Evolutionary conservation across 2,888 invertebrate genomes (phyloP).

Genomic region (Campaea margaritaria): DNA sequence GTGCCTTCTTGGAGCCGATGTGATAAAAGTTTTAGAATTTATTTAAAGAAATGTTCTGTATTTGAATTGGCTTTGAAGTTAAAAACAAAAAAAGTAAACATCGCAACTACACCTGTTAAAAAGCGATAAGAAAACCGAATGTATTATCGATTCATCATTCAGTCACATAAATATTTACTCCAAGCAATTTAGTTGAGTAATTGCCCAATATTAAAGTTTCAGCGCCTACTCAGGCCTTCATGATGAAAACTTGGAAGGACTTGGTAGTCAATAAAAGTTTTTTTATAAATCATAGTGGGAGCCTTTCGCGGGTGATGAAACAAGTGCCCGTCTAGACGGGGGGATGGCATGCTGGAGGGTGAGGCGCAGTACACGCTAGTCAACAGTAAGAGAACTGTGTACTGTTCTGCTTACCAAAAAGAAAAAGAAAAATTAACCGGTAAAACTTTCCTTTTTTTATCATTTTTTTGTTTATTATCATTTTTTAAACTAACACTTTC

Average conservation of each 20-base stretch:
- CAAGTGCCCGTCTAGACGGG: conserved; percentile 41
- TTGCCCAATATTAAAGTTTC: conserved; percentile 25
- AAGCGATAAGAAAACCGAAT: neutral
- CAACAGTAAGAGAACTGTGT: conserved; percentile 7
- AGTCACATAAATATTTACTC: conserved; percentile 10
- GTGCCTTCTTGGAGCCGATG: too few species aligned
- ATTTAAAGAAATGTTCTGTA: too few species aligned
- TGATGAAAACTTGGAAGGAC: conserved; percentile 23
- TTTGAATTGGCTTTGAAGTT: too few species aligned
- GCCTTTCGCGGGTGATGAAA: conserved; percentile 13
- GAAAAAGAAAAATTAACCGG: too few species aligned
- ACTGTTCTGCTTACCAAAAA: neutral
- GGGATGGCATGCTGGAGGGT: conserved; percentile 8
- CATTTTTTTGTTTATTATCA: too few species aligned
- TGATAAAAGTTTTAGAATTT: too few species aligned
- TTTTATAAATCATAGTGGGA: conserved; percentile 18
- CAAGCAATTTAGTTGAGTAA: conserved; percentile 29
- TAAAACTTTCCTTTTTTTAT: too few species aligned
- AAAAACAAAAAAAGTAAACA: neutral
- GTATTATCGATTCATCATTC: conserved; percentile 17
- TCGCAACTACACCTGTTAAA: neutral
- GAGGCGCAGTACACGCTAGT: conserved; percentile 1
- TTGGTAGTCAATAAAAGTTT: conserved; percentile 32
- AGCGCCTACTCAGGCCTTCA: conserved; percentile 11
- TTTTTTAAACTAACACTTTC: too few species aligned